Percentiles rank a stretch among this genome's conserved stretches.
Evolutionary conservation across 2,797 vertebrate species (phyloP).

Genomic region (Rousettus madagascariensis): DNA sequence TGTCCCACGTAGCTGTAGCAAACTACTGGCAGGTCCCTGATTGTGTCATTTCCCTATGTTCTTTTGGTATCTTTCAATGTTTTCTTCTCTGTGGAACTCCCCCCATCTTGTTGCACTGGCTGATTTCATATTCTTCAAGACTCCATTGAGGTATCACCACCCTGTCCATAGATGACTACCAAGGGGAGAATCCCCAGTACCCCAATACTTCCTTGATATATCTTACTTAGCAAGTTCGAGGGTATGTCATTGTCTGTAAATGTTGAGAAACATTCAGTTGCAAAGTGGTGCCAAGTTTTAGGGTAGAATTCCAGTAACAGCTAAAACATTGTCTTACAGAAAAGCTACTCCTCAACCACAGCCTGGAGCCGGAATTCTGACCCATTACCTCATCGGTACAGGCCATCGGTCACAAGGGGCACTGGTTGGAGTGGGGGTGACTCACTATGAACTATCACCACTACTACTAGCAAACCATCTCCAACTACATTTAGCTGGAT

Average conservation of each 20-base stretch:
- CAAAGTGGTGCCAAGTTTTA: slow-evolving; percentile 52
- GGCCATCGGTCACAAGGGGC: slow-evolving; percentile 59
- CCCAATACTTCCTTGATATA: background rate
- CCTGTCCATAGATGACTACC: background rate
- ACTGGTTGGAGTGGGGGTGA: slow-evolving; percentile 5
- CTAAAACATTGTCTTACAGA: slow-evolving; percentile 56
- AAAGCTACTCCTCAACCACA: slow-evolving; percentile 53
- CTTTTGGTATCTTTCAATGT: background rate
- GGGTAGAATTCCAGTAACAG: slow-evolving; percentile 68
- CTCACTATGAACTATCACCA: slow-evolving; percentile 13
- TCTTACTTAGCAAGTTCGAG: slow-evolving; percentile 16
- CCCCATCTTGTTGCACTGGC: background rate
- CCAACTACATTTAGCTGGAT: background rate
- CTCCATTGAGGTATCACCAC: background rate
- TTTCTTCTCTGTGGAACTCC: slow-evolving; percentile 6
- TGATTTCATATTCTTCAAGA: slow-evolving; percentile 9
- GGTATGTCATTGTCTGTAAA: slow-evolving; percentile 52
- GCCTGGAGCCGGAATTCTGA: slow-evolving; percentile 48
- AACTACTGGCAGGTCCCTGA: background rate
- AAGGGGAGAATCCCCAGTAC: background rate
- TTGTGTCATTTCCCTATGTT: background rate
- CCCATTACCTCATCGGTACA: slow-evolving; percentile 48
- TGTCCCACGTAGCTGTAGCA: background rate
- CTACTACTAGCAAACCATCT: background rate
- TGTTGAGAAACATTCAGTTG: slow-evolving; percentile 51